Evolutionary conservation across 2,797 vertebrate species (phyloP).

Genomic region (Sebastes goodei): DNA sequence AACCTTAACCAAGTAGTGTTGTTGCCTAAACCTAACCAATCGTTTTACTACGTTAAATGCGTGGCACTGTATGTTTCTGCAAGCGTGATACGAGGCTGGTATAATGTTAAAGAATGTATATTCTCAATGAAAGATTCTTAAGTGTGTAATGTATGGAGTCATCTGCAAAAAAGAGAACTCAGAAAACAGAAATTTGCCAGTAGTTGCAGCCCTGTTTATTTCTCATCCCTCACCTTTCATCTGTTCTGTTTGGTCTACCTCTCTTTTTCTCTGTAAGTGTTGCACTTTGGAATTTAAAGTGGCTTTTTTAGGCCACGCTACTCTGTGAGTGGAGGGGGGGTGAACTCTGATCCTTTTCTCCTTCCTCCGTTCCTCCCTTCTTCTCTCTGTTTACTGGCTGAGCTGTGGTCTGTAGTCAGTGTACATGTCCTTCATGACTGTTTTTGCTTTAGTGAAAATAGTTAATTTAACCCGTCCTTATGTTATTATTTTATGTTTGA

Average conservation of each 20-base stretch:
- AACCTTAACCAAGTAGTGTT: not conserved
- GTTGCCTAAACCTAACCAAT: not conserved
- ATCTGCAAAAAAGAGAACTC: not conserved
- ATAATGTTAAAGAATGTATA: not conserved
- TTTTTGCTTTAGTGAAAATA: conserved; percentile 47
- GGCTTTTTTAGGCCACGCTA: conserved; percentile 81
- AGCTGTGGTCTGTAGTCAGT: conserved; percentile 73
- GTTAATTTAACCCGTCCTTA: conserved; percentile 38
- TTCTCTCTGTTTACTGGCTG: conserved; percentile 69
- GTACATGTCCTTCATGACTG: conserved; percentile 59
- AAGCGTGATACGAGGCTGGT: not conserved
- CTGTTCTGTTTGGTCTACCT: conserved; percentile 29
- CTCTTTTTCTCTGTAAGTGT: conserved; percentile 12
- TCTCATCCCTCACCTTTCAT: conserved; percentile 7
- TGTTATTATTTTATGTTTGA: conserved; percentile 46
- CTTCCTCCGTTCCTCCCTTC: conserved; percentile 39
- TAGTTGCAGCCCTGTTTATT: conserved; percentile 40
- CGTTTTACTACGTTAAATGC: not conserved
- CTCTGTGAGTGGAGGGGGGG: conserved; percentile 42
- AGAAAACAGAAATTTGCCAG: not conserved
- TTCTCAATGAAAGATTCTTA: not conserved
- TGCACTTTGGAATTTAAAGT: conserved; percentile 40
- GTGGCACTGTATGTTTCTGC: not conserved
- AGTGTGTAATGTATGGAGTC: not conserved
- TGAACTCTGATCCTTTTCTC: conserved; percentile 15